Evolutionary conservation across 2,888 invertebrate species (phyloP), one percentile per base, ranked within the genome.

Genomic region (Parochlus steinenii): DNA sequence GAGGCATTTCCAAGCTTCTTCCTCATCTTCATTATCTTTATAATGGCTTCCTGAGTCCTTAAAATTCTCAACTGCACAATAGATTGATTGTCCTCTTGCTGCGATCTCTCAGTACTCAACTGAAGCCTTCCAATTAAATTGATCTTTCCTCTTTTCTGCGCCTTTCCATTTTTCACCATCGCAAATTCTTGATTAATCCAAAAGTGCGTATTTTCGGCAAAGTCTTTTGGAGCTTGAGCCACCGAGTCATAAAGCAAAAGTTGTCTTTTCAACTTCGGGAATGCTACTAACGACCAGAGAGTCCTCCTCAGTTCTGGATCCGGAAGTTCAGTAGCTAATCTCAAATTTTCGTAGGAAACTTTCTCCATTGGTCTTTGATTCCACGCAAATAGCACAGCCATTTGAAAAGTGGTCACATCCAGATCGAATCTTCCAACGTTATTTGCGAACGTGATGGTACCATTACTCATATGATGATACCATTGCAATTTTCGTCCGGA

Each of bases 381-480:
- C 95, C 95, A 99, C 11, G 93, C 90, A 63, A 95, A 97, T 27
- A 98, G 64, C 11, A 98, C 95, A 24, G 95, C 93, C 95, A 98
- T 95, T 74, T 99, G 98, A 62, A 97, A 97, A 17, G 98, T 97
- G 10, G 97, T 98, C 5, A 99, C 95, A 55, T 98, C 98, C 47
- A 98, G 66, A 61, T 98, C 98, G 62, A 86, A 98, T 46, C 85
- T 76, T 2, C 93, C 97, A 36, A 85, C 74, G 45, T 78, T 73
- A 56, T 92, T 95, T 1, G 77, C 73, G 63, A 97, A 97, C 16
- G 89, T 90, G 47, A 98, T 90, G 41, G 93, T 93, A 46, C 97
- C 98, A 62, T 97, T 97, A 44, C 95, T 93, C 95, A 97, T 97
- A 52, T 97, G 93, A 62, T 98, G 97, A 60, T 97, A 82, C 98